Evolutionary conservation across 2,113 vertebrate species (phyloP).

Genomic region (Lichenostomus cassidix): DNA sequence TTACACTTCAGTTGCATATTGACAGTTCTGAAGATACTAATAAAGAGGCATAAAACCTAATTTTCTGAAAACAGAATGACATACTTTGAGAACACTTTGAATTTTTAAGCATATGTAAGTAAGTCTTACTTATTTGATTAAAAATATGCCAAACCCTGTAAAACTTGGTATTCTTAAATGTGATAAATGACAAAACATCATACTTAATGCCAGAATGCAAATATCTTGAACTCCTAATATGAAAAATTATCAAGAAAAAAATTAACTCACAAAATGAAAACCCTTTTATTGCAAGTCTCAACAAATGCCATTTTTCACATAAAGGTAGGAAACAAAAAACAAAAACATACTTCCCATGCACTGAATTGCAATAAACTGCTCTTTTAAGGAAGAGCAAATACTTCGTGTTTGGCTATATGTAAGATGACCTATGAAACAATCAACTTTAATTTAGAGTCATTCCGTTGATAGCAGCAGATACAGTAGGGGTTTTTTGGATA

Average conservation of each 20-base stretch:
- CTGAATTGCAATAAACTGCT: not conserved
- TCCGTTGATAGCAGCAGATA: not conserved
- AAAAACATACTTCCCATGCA: not conserved
- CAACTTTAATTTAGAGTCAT: not conserved
- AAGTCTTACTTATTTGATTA: not conserved
- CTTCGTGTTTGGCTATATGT: not conserved
- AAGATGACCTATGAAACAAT: not conserved
- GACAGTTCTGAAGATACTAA: not conserved
- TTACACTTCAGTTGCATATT: not conserved
- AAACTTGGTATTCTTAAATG: not conserved
- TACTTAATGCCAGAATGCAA: not conserved
- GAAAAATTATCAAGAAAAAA: not conserved
- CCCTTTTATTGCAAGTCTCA: not conserved
- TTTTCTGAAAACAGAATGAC: not conserved
- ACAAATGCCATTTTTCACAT: not conserved
- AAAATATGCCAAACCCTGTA: not conserved
- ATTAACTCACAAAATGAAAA: not conserved
- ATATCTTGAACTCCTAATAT: not conserved
- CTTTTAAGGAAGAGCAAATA: not conserved
- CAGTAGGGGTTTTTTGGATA: rapidly evolving
- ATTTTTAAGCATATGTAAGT: not conserved
- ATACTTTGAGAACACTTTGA: not conserved
- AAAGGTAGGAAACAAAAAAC: not conserved
- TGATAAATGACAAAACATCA: not conserved
- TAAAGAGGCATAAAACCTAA: not conserved